Percentiles rank a stretch among this genome's conserved stretches.
Conservation (phyloP, 2,113 vertebrate species). For the Dicaeum eximium region DNA sequence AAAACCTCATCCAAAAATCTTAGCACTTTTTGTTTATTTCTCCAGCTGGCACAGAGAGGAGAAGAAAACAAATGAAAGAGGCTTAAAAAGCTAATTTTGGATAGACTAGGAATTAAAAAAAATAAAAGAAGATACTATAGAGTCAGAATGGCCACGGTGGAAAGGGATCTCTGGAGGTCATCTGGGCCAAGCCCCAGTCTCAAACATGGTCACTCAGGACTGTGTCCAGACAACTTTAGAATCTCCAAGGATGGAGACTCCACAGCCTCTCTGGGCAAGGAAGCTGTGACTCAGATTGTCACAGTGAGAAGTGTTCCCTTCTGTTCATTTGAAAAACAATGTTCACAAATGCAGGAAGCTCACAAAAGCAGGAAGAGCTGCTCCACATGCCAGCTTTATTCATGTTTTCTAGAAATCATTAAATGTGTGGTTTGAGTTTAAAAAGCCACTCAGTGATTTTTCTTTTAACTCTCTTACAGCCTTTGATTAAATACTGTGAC, state of each 20-base stretch:
- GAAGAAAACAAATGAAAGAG: background rate
- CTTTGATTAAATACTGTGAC: background rate
- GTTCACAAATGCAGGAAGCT: background rate
- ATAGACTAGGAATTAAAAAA: background rate
- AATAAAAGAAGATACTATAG: background rate
- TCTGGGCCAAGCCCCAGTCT: background rate
- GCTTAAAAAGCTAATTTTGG: background rate
- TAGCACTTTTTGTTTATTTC: background rate
- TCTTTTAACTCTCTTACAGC: background rate
- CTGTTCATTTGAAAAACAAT: background rate
- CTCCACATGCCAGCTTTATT: background rate
- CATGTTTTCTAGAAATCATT: background rate
- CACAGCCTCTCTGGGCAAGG: background rate
- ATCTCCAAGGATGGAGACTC: background rate
- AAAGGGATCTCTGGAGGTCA: background rate
- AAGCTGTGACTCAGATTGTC: background rate
- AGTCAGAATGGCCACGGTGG: background rate
- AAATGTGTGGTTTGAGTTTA: background rate
- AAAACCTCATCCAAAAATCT: background rate
- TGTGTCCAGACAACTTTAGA: accelerated
- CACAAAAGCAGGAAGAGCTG: background rate
- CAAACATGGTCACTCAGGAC: background rate
- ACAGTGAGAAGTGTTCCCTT: background rate
- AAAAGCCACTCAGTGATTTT: background rate
- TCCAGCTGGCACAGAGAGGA: background rate